A percentile compares a stretch with the other conserved stretches of the same genome.
These are phyloP conservation scores for Ianthella basta DNA, from an alignment of 37 sponge, comb jelly and placozoan species.

Conservation along the genomic window DNA sequence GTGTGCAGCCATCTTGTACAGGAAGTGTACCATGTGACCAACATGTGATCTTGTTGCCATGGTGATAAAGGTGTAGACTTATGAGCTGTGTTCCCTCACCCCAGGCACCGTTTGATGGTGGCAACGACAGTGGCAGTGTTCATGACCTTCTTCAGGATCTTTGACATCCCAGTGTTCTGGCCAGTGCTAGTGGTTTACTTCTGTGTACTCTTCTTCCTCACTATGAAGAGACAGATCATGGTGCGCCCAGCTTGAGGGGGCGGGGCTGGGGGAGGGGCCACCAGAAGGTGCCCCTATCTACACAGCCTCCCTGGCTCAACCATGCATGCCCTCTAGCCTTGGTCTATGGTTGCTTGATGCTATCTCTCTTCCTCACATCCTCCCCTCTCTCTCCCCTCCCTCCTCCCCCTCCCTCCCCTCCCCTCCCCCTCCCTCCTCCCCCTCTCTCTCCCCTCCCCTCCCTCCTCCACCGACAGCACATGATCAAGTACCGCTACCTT, in stretches of 20 bases:
- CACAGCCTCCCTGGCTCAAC: too few relatives aligned
- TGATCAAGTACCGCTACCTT: conserved; percentile 94
- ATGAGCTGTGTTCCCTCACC: not conserved
- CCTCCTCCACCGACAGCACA: conserved; percentile 66
- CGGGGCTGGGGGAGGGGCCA: too few relatives aligned
- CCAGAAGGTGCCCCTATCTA: too few relatives aligned
- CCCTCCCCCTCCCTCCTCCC: not conserved
- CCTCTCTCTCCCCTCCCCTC: too few relatives aligned
- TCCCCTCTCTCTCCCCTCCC: too few relatives aligned
- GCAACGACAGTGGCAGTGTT: conserved; percentile 75
- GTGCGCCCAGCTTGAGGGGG: conserved; percentile 42
- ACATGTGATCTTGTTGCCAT: not conserved
- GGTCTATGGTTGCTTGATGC: too few relatives aligned
- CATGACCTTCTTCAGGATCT: conserved; percentile 78
- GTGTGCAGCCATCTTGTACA: too few relatives aligned
- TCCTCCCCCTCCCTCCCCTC: too few relatives aligned
- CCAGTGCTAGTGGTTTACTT: conserved; percentile 88
- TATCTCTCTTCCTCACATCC: too few relatives aligned
- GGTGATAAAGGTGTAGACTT: not conserved
- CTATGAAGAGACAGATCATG: conserved; percentile 93
- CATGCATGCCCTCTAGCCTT: too few relatives aligned
- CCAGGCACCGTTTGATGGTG: conserved; percentile 66
- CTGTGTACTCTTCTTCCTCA: conserved; percentile 83
- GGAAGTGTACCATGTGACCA: not conserved
- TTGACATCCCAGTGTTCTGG: conserved; percentile 96